A percentile compares a stretch with the other conserved stretches of the same genome.
These are phyloP conservation scores for Aleiodes leptofemur DNA, from an alignment of 2,888 invertebrate species.

Conservation along the genomic window DNA sequence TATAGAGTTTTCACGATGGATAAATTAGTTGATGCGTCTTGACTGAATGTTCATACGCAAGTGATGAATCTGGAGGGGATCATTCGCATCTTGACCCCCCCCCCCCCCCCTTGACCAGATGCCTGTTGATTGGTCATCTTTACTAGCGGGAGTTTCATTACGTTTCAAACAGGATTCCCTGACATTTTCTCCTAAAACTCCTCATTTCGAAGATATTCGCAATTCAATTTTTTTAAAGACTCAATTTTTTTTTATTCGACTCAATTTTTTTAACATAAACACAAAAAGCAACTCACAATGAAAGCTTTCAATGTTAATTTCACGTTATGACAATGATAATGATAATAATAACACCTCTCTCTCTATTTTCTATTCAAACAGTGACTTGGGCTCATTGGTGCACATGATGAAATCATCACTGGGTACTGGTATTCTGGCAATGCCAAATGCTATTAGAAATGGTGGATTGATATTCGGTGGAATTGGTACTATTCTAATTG, in stretches of 20 bases:
- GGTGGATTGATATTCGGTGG: slow-evolving; percentile 88
- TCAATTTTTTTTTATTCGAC: background rate
- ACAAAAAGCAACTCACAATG: slow-evolving; percentile 3
- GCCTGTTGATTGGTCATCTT: no score
- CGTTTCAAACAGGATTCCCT: no score
- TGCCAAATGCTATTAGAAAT: slow-evolving; percentile 92
- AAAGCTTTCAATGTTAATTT: slow-evolving; percentile 25
- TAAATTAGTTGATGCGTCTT: no score
- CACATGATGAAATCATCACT: slow-evolving; percentile 96
- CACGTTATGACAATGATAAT: slow-evolving; percentile 8
- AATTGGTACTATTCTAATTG: slow-evolving; percentile 87
- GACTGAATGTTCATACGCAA: no score
- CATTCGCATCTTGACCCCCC: no score
- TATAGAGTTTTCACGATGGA: no score
- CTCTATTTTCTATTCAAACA: slow-evolving; percentile 69
- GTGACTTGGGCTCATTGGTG: slow-evolving; percentile 88
- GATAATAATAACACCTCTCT: background rate
- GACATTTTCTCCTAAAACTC: background rate
- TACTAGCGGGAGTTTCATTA: no score
- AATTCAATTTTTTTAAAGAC: background rate
- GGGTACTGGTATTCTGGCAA: slow-evolving; percentile 93
- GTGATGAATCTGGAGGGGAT: no score
- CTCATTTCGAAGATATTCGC: background rate
- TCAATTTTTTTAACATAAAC: slow-evolving; percentile 5
- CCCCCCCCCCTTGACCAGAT: no score